Evolutionary conservation across 1,140 invertebrate species (phyloP).

Genomic region (Eupristina koningsbergeri): DNA sequence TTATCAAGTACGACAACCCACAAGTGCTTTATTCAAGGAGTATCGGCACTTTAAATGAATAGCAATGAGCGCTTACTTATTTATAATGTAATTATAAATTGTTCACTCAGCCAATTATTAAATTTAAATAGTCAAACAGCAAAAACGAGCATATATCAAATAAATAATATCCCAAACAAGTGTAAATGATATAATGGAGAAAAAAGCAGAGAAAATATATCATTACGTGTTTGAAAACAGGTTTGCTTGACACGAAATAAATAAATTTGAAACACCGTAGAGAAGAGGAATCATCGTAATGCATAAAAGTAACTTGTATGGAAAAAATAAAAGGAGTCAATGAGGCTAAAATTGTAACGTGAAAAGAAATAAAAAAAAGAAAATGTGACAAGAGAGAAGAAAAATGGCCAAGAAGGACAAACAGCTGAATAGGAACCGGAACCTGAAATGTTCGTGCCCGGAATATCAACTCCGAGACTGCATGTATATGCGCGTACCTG

Average conservation of each 20-base stretch:
- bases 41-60: neutral
- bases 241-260: neutral
- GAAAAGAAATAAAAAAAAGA: neutral
- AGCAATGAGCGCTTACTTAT: neutral
- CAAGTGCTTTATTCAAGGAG: neutral
- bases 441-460: constrained; percentile 63
- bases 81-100: neutral
- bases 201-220: neutral
- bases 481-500: constrained; percentile 52
- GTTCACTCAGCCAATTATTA: neutral
- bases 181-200: neutral
- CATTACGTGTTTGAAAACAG: neutral
- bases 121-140: neutral
- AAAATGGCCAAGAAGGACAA: constrained; percentile 50
- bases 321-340: neutral
- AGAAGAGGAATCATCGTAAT: neutral
- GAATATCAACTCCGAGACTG: constrained; percentile 64
- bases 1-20: too few relatives aligned
- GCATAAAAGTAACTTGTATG: neutral
- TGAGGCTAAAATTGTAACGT: neutral
- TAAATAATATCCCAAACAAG: neutral
- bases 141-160: neutral
- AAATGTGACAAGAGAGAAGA: neutral
- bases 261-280: neutral
- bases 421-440: constrained; percentile 67